Percentiles rank a stretch among this genome's conserved stretches.
phyloP scores from a whole-genome alignment of 2,888 invertebrate species.

The Vannuccia rotundouncinata region DNA sequence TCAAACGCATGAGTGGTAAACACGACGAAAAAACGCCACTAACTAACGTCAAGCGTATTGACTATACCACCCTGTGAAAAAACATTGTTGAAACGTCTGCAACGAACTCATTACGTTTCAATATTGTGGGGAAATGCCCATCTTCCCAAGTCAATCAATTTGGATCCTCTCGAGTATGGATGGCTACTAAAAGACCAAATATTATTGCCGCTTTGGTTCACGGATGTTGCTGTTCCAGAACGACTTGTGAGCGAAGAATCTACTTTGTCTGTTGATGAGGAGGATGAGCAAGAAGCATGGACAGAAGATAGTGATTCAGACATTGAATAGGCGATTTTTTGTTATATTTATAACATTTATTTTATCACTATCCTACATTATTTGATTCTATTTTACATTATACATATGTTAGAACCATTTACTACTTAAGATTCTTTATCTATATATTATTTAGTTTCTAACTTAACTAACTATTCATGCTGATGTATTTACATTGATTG shows the following conservation, averaged over 20 bases:
- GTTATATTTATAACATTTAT: not conserved
- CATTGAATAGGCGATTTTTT: not conserved
- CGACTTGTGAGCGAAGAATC: not conserved
- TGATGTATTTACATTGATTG: not conserved
- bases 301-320: not conserved
- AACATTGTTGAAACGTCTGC: not conserved
- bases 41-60: not conserved
- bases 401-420: not conserved
- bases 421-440: too few relatives aligned
- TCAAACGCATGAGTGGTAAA: not conserved
- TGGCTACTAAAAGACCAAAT: not conserved
- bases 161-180: too few relatives aligned
- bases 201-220: not conserved
- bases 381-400: not conserved
- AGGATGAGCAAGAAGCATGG: not conserved
- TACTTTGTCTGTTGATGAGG: not conserved
- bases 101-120: not conserved
- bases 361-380: not conserved
- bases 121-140: not conserved
- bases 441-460: too few relatives aligned
- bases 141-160: too few relatives aligned
- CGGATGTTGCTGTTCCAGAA: not conserved
- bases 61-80: not conserved
- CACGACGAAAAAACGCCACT: not conserved
- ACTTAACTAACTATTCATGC: not conserved